phyloP scores from a whole-genome alignment of 2,113 vertebrate species.

The Grus americana region DNA sequence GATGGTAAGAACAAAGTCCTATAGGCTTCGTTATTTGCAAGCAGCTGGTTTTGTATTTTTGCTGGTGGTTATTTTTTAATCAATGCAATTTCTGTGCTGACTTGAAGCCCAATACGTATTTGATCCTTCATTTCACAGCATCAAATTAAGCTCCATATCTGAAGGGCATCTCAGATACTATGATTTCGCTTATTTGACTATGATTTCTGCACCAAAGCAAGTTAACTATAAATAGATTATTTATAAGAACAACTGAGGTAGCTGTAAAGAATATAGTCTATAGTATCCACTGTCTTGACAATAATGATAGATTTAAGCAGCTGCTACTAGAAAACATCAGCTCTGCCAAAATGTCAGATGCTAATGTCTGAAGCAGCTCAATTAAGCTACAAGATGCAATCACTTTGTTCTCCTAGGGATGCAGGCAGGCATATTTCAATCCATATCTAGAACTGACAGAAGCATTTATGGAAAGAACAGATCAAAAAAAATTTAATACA shows the following conservation, averaged over 20 bases:
- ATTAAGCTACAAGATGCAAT: background rate
- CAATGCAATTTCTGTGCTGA: background rate
- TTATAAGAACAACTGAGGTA: background rate
- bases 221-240: background rate
- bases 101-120: background rate
- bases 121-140: background rate
- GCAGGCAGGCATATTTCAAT: background rate
- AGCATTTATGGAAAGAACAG: background rate
- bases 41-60: background rate
- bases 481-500: background rate
- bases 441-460: background rate
- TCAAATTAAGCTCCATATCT: background rate
- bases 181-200: background rate
- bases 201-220: background rate
- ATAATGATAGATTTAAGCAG: background rate
- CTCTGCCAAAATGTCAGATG: conserved; percentile 35
- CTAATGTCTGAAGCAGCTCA: conserved; percentile 9
- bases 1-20: background rate
- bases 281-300: background rate
- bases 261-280: background rate
- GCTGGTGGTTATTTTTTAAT: background rate
- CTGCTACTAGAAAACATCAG: conserved; percentile 43
- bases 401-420: background rate
- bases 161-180: background rate
- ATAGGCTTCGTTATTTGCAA: background rate